Evolutionary conservation across 2,888 invertebrate species (phyloP), one percentile per base, ranked within the genome.

Genomic region (Pollenia griseotomentosa): DNA sequence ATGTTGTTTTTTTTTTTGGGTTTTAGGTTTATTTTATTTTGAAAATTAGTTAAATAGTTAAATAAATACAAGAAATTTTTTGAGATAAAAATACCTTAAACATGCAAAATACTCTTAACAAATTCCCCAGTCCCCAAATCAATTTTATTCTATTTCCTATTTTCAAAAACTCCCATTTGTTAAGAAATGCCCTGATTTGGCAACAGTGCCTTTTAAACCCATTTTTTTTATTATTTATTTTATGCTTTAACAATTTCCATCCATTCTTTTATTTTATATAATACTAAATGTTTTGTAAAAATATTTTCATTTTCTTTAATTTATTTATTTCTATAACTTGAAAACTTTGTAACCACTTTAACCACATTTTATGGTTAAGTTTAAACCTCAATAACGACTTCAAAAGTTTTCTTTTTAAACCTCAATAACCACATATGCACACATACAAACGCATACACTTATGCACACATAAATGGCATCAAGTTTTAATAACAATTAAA

Each of bases 301-400:
- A 51, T 55, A 57, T 66, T 74, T 70, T 77, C 48, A 57, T 71
- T 71, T 57, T 40, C 16, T 75, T 75, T 63, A 53, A 65, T 55
- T 51, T 65, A 51, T 66, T 57, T 73, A 66, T 83, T 63, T 71
- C 63, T 71, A 14, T 73, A 65, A 81, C 55, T 84, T 78, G 19
- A 53, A 53, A 83, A 53, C 77, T 83, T 70, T 63, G 7, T 70
- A 74, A 79, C 83, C 79, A 83, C 65, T 79, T 83, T 59, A 71
- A 65, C 83, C 83, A 83, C 83, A 86, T 66, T 83, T 71, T 83
- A 46, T 80, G 86, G 86, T 86, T 83, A n/a, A 75, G 71, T 65
- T 59, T 79, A 44, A 57, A 71, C 83, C 83, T 40, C 75, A 83
- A 80, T 70, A 79, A 86, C 70, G 71, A 73, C 71, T 86, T 80